Evolutionary conservation across 2,888 invertebrate species (phyloP), one percentile per base, ranked within the genome.

Genomic region (Drosophila fulvimacula): DNA sequence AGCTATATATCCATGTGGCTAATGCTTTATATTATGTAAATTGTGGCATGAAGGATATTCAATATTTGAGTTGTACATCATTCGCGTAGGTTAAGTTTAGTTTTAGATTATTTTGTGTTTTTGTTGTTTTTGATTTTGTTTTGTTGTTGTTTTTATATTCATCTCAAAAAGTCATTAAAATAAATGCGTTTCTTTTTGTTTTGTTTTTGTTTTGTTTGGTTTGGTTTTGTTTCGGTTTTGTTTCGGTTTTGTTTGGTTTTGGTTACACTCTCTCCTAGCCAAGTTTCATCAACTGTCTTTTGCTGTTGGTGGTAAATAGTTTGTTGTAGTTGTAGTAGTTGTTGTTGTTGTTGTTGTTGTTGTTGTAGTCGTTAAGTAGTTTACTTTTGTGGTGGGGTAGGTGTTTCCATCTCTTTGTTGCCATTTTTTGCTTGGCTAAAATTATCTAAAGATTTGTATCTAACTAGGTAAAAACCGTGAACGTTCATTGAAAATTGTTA

Each of bases 161-260:
- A 68, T 80, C 78, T 86, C 73, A 79, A 84, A 86, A 84, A 77
- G 81, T 77, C 70, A 78, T 81, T 82, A 83, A 87, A 85, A 88
- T 88, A 88, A 88, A 88, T 88, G 88, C 88, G 82, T 79, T 80
- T 84, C 30, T 48, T 48, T 48, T 48, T 48, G 48, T 48, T 32
- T 32, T 17, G 65, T 73, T 79, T 79, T 81, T 79, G 73, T 79
- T 81, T 80, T 73, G 11, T 49, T 36, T 15, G 67, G 4, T 51
- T 51, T 21, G 67, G 2, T 46, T 79, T 80, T 84, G 17, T 48
- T 48, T 48, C 32, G 30, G 48, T 48, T 32, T 32, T 17, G 65
- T 73, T 79, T 79, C 79, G 80, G 73, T 79, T 81, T 80, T 73
- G 11, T 49, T 36, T 15, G 67, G 4, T 51, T 51, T 76, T 44